Conservation (phyloP, 2,888 invertebrate genomes). For the Meghimatium bilineatum region DNA sequence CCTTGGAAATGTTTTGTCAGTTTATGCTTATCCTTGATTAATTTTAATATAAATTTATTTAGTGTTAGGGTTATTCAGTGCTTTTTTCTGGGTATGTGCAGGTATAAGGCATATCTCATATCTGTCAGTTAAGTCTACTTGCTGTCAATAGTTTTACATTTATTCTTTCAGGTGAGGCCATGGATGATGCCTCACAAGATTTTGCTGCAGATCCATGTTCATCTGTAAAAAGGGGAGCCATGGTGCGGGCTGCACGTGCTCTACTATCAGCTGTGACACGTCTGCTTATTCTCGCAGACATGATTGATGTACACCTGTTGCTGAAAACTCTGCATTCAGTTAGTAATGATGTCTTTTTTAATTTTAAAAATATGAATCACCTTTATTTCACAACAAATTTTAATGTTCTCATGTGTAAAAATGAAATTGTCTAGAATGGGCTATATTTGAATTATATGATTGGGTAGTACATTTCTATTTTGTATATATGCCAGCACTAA, state of each 20-base stretch:
- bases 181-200: slow-evolving; percentile 92
- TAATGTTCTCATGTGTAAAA: too few species aligned
- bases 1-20: too few species aligned
- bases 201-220: slow-evolving; percentile 98
- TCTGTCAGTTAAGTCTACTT: neutral
- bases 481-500: too few species aligned
- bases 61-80: too few species aligned
- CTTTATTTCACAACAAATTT: too few species aligned
- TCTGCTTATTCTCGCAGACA: slow-evolving; percentile 95
- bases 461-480: too few species aligned
- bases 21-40: too few species aligned
- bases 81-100: too few species aligned
- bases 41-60: too few species aligned
- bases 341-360: slow-evolving; percentile 62
- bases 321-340: slow-evolving; percentile 91
- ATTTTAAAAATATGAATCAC: neutral
- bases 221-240: slow-evolving; percentile 91
- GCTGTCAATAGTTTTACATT: neutral
- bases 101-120: too few species aligned
- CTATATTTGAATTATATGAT: too few species aligned
- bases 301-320: slow-evolving; percentile 96
- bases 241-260: slow-evolving; percentile 95
- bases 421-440: too few species aligned
- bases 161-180: slow-evolving; percentile 83
- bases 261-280: slow-evolving; percentile 95